A percentile compares a stretch with the other conserved stretches of the same genome.
These are phyloP conservation scores for Fundulus diaphanus DNA, from an alignment of 2,797 vertebrate species.

Conservation along the genomic window DNA sequence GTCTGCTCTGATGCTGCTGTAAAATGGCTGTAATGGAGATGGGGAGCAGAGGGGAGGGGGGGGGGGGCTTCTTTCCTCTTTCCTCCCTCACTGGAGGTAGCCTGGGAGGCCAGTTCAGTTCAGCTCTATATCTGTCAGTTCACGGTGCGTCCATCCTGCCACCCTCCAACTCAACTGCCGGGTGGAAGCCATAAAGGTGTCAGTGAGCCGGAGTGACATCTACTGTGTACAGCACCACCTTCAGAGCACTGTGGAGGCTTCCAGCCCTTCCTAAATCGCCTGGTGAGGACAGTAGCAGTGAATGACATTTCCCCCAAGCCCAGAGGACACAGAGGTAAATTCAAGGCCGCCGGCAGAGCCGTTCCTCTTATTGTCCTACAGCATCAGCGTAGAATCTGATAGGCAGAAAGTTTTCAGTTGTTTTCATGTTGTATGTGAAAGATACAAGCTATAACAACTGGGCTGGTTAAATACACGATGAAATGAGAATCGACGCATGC, in stretches of 20 bases:
- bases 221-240: conserved; percentile 54
- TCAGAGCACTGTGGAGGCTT: conserved; percentile 29
- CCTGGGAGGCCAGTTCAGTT: conserved; percentile 29
- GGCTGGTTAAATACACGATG: neutral
- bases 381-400: neutral
- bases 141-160: conserved; percentile 64
- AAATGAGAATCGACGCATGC: neutral
- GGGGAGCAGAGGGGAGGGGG: too few species aligned
- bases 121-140: conserved; percentile 55
- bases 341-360: conserved; percentile 35
- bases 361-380: neutral
- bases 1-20: conserved; percentile 46
- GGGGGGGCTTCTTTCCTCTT: conserved; percentile 55
- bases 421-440: neutral
- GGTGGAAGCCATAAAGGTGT: conserved; percentile 73
- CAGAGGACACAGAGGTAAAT: conserved; percentile 49
- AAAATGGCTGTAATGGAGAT: conserved; percentile 30
- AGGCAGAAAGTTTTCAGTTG: neutral
- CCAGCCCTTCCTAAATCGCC: conserved; percentile 56
- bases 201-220: conserved; percentile 53
- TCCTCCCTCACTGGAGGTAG: conserved; percentile 65
- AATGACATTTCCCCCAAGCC: conserved; percentile 71
- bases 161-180: conserved; percentile 57
- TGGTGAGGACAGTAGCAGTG: conserved; percentile 73
- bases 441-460: neutral